Evolutionary conservation across 2,113 vertebrate species (phyloP).

Genomic region (Ranitomeya variabilis): DNA sequence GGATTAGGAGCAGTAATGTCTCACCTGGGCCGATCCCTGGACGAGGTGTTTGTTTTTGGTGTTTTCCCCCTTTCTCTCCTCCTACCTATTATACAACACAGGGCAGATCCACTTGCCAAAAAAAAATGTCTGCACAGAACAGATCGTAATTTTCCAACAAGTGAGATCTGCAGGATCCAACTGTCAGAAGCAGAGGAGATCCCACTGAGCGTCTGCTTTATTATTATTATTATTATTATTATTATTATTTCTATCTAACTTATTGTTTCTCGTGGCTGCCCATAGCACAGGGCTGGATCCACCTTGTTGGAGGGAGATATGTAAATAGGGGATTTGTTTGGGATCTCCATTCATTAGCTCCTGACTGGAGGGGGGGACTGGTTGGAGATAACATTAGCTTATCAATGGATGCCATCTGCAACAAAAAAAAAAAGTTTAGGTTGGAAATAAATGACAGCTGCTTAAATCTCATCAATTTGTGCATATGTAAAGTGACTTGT

Average conservation of each 20-base stretch:
- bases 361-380: neutral
- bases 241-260: no score
- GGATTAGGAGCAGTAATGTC: neutral
- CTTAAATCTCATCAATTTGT: slow-evolving; percentile 33
- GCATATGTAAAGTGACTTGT: slow-evolving; percentile 7
- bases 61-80: neutral
- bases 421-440: slow-evolving; percentile 8
- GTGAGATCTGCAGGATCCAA: neutral
- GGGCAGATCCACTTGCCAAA: slow-evolving; percentile 38
- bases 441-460: slow-evolving; percentile 12
- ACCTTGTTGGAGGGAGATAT: slow-evolving; percentile 31
- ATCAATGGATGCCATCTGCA: slow-evolving; percentile 49
- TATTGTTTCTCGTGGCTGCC: neutral
- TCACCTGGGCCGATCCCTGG: slow-evolving; percentile 28
- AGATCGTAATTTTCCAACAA: slow-evolving; percentile 7
- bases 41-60: neutral
- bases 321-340: slow-evolving; percentile 40
- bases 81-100: slow-evolving; percentile 54
- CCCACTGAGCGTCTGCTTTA: no score
- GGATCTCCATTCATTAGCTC: slow-evolving; percentile 46
- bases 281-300: neutral
- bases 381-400: neutral
- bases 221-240: no score
- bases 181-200: no score
- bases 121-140: slow-evolving; percentile 30